These are phyloP conservation scores for Falco columbarius DNA, from an alignment of 2,797 vertebrate genomes.

Conservation along the genomic window DNA sequence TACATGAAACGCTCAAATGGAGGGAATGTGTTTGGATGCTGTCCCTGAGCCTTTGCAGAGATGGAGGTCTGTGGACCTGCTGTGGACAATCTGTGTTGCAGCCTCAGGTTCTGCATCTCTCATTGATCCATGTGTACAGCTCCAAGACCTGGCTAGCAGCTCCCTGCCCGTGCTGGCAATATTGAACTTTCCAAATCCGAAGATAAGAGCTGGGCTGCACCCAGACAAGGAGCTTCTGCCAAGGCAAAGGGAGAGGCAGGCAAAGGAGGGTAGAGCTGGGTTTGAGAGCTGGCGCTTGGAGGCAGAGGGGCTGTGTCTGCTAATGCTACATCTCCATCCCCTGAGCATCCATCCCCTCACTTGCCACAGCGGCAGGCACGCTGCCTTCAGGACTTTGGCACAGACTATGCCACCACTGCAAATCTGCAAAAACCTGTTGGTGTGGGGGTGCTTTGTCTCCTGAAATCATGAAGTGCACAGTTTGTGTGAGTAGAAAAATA, in stretches of 20 bases:
- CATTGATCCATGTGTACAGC: accelerated
- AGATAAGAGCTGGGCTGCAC: neutral
- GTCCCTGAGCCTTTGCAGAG: neutral
- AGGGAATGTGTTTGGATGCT: neutral
- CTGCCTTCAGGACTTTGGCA: neutral
- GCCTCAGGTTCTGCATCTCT: neutral
- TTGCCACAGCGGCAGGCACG: accelerated
- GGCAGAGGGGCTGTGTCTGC: neutral
- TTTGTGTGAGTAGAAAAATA: neutral
- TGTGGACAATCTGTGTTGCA: neutral
- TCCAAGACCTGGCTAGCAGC: neutral
- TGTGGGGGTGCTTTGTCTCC: neutral
- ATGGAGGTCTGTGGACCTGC: neutral
- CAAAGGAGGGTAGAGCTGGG: neutral
- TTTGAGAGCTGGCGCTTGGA: neutral
- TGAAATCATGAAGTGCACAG: neutral
- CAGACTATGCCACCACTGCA: neutral
- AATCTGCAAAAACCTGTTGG: neutral
- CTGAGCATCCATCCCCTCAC: neutral
- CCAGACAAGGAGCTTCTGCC: neutral
- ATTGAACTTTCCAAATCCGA: neutral
- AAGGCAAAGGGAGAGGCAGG: neutral
- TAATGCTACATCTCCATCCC: neutral
- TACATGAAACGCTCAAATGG: neutral
- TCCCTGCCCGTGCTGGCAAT: accelerated